A percentile compares a stretch with the other conserved stretches of the same genome.
Conservation (phyloP, 1,140 invertebrate genomes). For the Hypothenemus hampei region DNA sequence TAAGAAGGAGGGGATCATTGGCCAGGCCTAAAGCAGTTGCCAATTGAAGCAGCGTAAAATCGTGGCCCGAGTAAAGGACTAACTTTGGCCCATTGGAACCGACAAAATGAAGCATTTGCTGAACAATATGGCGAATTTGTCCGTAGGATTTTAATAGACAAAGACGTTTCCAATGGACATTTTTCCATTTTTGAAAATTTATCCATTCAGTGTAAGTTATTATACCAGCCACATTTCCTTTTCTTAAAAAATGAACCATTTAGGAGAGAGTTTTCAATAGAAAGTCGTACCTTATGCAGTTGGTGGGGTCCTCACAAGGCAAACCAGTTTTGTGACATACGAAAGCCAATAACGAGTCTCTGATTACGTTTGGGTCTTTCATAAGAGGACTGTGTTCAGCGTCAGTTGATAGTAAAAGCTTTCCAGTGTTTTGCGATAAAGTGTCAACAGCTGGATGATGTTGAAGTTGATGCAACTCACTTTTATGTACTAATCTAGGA, state of each 20-base stretch:
- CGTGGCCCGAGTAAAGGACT: slow-evolving; percentile 86
- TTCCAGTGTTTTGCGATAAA: slow-evolving; percentile 37
- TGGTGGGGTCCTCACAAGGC: slow-evolving; percentile 56
- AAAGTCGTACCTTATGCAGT: slow-evolving; percentile 38
- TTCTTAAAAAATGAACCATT: slow-evolving; percentile 49
- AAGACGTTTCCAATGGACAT: slow-evolving; percentile 57
- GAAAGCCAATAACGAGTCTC: slow-evolving; percentile 76
- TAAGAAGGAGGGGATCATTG: slow-evolving; percentile 55
- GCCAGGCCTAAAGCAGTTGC: slow-evolving; percentile 69
- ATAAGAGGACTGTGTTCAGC: slow-evolving; percentile 33
- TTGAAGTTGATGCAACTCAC: slow-evolving; percentile 47
- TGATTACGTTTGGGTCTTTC: slow-evolving; percentile 59
- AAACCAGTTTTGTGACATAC: slow-evolving; percentile 75
- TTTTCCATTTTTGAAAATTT: slow-evolving; percentile 60
- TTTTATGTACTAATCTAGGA: slow-evolving; percentile 38
- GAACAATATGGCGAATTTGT: slow-evolving; percentile 69
- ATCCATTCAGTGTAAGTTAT: slow-evolving; percentile 75
- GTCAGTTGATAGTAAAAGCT: slow-evolving; percentile 36
- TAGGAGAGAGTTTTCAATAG: not conserved
- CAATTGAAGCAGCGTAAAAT: slow-evolving; percentile 81
- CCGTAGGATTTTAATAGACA: slow-evolving; percentile 72
- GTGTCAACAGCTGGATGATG: slow-evolving; percentile 61
- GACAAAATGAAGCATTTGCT: slow-evolving; percentile 67
- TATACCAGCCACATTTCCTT: slow-evolving; percentile 65
- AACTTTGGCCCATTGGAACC: slow-evolving; percentile 73